Evolutionary conservation across 2,113 vertebrate species (phyloP), one percentile per base, ranked within the genome.

Genomic region (Hippocampus comes): DNA sequence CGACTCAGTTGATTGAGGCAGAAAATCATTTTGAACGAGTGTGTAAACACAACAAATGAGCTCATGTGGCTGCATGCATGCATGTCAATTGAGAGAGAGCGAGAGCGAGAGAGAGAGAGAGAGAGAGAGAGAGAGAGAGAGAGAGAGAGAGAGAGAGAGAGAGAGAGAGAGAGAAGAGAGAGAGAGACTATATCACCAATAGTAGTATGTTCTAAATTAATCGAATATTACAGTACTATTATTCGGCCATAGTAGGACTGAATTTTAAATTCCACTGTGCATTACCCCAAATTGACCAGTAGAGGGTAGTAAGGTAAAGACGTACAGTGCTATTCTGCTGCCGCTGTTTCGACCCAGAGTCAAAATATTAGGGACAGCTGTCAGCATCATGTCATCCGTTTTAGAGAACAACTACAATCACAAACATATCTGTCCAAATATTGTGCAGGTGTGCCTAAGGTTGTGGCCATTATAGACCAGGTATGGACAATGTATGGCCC

Each of bases 261-360:
- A 43, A 14, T 49, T 25, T 25, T 10, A 27, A 59, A 0, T 4
- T 42, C 53, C 8, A 55, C 25, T 18, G 6, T 76, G 70, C 25
- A 81, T 60, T 86, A 63, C 79, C 38, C 2, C 25, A 8, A 21
- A 68, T 18, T 1, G 9, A 74, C 87, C 89, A 90, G 72, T 21
- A 83, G 89, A 81, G 77, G 20, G 84, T 82, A 88, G 89, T 82
- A 86, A 59, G 42, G 34, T 42, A 63, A 63, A 42, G 20, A 7
- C 2, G 3, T 41, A 63, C 61, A 51, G 17, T 2, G 1, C 5
- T 0, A 51, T 12, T 49, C 5, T 51, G 48, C 48, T 51, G 48
- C 48, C 18, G 43, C 14, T 0, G 48, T 51, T 51, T 20, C 1
- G 5, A 51, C 1, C 1, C 17, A 20, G 9, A 4, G 34, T 63